A percentile compares a stretch with the other conserved stretches of the same genome.
Conservation (phyloP, 2,797 vertebrate genomes). For the Poecilia velifera region DNA sequence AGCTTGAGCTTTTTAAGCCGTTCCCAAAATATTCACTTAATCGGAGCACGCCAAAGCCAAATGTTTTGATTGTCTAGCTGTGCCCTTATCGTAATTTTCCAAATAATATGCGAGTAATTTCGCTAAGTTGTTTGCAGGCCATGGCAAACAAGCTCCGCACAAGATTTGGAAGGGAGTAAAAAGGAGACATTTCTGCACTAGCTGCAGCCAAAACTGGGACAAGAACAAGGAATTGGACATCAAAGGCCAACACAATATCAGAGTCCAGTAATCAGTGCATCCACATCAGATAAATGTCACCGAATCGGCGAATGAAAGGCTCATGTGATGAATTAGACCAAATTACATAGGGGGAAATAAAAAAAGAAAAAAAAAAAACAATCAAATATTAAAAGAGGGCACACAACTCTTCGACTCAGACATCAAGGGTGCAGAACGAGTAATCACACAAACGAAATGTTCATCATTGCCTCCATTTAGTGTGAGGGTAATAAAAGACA, state of each 20-base stretch:
- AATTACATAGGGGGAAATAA: slow-evolving; percentile 77
- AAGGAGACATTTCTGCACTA: slow-evolving; percentile 61
- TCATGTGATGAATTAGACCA: slow-evolving; percentile 85
- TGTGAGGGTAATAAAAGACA: slow-evolving; percentile 84
- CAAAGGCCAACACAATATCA: slow-evolving; percentile 75
- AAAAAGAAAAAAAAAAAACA: slow-evolving; percentile 80
- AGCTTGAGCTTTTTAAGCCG: slow-evolving; percentile 53
- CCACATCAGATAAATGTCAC: slow-evolving; percentile 79
- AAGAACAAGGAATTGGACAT: slow-evolving; percentile 75
- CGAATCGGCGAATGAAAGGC: slow-evolving; percentile 76
- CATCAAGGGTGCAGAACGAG: slow-evolving; percentile 79
- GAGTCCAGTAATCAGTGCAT: slow-evolving; percentile 77
- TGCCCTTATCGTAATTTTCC: slow-evolving; percentile 57
- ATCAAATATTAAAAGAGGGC: slow-evolving; percentile 88
- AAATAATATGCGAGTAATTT: slow-evolving; percentile 63
- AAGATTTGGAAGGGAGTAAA: slow-evolving; percentile 49
- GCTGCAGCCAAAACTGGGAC: slow-evolving; percentile 68
- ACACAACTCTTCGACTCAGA: slow-evolving; percentile 75
- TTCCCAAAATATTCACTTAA: slow-evolving; percentile 54
- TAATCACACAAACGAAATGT: slow-evolving; percentile 78
- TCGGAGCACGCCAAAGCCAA: slow-evolving; percentile 58
- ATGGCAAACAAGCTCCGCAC: slow-evolving; percentile 40
- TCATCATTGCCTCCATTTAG: slow-evolving; percentile 86
- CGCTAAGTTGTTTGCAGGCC: slow-evolving; percentile 54
- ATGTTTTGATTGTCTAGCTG: slow-evolving; percentile 54